Percentiles rank a stretch among this genome's conserved stretches.
Evolutionary conservation across 2,113 vertebrate genomes (phyloP).

Genomic region (Phoenicopterus ruber): DNA sequence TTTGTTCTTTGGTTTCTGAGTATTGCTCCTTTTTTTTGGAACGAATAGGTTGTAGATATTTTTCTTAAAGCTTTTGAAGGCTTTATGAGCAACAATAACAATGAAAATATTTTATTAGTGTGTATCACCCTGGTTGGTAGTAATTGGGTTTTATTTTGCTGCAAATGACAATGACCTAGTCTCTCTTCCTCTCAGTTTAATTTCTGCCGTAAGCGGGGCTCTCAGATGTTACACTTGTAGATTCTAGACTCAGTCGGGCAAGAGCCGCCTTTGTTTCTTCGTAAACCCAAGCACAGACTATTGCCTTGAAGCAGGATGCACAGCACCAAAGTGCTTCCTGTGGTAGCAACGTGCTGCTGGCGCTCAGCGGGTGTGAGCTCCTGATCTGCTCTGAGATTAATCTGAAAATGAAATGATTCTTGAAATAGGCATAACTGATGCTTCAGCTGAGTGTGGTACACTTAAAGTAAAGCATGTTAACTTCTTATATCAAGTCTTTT

Average conservation of each 20-base stretch:
- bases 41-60: background rate
- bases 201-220: background rate
- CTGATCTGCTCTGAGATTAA: background rate
- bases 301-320: background rate
- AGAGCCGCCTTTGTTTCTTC: background rate
- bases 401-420: background rate
- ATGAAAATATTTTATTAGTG: background rate
- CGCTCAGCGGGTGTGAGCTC: background rate
- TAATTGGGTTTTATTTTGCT: background rate
- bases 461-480: background rate
- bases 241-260: background rate
- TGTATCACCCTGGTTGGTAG: background rate
- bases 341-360: background rate
- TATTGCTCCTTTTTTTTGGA: background rate
- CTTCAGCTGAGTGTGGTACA: background rate
- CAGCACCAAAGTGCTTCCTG: background rate
- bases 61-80: background rate
- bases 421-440: background rate
- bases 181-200: background rate
- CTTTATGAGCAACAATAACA: background rate
- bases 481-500: background rate
- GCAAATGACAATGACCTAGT: background rate
- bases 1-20: background rate
- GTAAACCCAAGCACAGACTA: background rate
- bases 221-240: fast-evolving